Evolutionary conservation across 2,113 vertebrate species (phyloP).

Genomic region (Alouatta palliata): DNA sequence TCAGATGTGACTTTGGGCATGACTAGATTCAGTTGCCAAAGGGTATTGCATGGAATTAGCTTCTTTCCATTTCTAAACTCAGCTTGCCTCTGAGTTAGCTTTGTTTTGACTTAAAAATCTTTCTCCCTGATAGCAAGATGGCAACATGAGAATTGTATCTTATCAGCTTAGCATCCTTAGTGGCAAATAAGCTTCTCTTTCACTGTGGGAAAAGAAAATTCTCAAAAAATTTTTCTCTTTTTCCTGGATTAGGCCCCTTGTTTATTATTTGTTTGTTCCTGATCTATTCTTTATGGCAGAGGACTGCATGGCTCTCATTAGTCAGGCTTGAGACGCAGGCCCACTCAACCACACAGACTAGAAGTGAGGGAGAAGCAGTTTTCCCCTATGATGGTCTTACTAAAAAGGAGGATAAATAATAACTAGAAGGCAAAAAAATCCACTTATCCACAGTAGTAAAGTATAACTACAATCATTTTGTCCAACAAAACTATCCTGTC

Average conservation of each 20-base stretch:
- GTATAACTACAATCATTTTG: background rate
- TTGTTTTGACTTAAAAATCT: slow-evolving; percentile 43
- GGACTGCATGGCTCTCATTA: slow-evolving; percentile 32
- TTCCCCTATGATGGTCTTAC: background rate
- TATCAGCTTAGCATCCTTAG: background rate
- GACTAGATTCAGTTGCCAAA: background rate
- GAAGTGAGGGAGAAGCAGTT: background rate
- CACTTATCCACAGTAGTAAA: background rate
- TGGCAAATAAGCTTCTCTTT: background rate
- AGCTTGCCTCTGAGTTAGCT: background rate
- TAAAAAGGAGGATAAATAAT: background rate
- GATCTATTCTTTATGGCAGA: background rate
- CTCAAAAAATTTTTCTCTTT: slow-evolving; percentile 3
- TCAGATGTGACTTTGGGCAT: background rate
- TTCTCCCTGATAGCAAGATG: slow-evolving; percentile 26
- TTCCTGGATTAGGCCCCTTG: background rate
- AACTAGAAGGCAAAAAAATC: background rate
- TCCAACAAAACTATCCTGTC: background rate
- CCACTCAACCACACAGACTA: background rate
- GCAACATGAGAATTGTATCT: background rate
- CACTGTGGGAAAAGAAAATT: slow-evolving; percentile 40
- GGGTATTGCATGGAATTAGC: background rate
- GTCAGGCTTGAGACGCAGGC: background rate
- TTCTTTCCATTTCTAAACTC: slow-evolving; percentile 29
- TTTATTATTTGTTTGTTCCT: slow-evolving; percentile 48